A percentile compares a stretch with the other conserved stretches of the same genome.
These are phyloP conservation scores for Hemibagrus wyckioides DNA, from an alignment of 2,113 vertebrate species.

Conservation along the genomic window DNA sequence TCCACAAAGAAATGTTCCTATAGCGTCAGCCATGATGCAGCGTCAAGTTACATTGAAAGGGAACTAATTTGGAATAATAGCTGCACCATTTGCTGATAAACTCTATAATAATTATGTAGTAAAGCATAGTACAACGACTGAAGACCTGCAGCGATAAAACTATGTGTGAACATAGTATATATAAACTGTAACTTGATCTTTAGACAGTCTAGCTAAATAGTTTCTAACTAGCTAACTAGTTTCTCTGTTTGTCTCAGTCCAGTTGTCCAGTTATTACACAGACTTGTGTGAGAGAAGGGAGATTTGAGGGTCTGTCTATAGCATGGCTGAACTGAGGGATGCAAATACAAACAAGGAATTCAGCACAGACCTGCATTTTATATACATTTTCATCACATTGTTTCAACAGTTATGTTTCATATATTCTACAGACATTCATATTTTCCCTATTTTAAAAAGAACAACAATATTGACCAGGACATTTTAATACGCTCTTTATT, in stretches of 20 bases:
- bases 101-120: no score
- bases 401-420: background rate
- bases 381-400: background rate
- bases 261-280: background rate
- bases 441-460: background rate
- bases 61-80: no score
- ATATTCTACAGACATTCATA: background rate
- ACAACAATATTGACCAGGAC: background rate
- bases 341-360: background rate
- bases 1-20: no score
- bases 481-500: background rate
- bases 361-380: background rate
- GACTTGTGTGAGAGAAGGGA: background rate
- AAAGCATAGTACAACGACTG: no score
- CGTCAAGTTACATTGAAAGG: no score
- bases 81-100: no score
- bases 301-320: background rate
- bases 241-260: background rate
- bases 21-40: no score
- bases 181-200: background rate
- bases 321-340: background rate
- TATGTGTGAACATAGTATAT: no score
- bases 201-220: background rate
- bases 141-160: no score
- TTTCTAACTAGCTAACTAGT: no score